Evolutionary conservation across 2,797 vertebrate species (phyloP).

Genomic region (Myotis vivesi): DNA sequence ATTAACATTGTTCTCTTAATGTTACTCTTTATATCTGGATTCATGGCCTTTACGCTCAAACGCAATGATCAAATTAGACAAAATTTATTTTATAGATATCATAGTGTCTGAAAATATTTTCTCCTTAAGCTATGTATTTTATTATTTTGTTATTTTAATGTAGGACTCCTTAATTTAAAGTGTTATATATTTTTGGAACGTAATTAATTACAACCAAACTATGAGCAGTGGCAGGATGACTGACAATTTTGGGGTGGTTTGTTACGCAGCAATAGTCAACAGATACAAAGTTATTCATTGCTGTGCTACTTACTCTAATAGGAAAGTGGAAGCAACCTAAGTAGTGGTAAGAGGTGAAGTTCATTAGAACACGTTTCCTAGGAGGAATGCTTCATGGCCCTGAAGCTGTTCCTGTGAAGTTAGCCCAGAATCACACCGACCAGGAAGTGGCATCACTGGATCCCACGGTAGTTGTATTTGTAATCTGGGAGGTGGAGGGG

Average conservation of each 20-base stretch:
- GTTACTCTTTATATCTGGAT: neutral
- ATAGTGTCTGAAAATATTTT: neutral
- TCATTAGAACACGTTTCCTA: neutral
- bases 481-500: no score
- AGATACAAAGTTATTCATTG: neutral
- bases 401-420: neutral
- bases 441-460: neutral
- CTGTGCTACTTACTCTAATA: neutral
- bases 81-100: neutral
- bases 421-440: neutral
- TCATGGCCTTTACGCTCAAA: neutral
- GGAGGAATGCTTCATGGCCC: neutral
- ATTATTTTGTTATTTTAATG: slow-evolving; percentile 16
- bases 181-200: neutral
- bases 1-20: neutral
- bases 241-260: neutral
- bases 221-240: neutral
- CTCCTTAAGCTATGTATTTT: neutral
- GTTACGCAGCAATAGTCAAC: neutral
- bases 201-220: neutral
- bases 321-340: neutral
- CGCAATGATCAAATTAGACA: neutral
- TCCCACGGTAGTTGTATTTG: neutral
- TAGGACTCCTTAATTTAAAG: neutral
- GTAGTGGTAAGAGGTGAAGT: neutral